phyloP scores from a whole-genome alignment of 92 coral and sea anemone species.

The Palythoa caribaeorum region DNA sequence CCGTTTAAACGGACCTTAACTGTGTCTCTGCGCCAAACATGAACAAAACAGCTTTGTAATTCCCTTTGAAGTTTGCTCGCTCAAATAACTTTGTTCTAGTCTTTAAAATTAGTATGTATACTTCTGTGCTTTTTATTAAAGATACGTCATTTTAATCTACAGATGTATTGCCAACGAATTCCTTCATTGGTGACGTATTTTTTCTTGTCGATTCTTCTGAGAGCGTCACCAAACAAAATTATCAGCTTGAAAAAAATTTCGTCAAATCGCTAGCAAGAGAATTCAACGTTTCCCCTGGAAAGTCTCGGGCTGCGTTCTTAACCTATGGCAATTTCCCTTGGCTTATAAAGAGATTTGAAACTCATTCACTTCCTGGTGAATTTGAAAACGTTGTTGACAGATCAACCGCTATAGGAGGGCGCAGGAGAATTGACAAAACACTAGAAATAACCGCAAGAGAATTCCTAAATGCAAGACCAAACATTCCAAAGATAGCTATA shows the following conservation, averaged over 20 bases:
- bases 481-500: conserved; percentile 70
- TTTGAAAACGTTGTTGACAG: conserved; percentile 70
- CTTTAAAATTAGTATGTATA: too few relatives aligned
- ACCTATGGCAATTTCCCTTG: conserved; percentile 67
- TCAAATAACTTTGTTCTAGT: too few relatives aligned
- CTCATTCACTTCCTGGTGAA: conserved; percentile 50
- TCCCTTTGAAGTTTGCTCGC: too few relatives aligned
- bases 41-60: too few relatives aligned
- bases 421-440: conserved; percentile 77
- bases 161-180: conserved; percentile 5
- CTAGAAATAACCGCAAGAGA: conserved; percentile 62
- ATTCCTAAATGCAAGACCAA: conserved; percentile 65
- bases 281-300: conserved; percentile 66
- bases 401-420: conserved; percentile 64
- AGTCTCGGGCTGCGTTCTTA: conserved; percentile 73
- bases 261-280: conserved; percentile 68
- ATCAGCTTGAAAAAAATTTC: conserved; percentile 71
- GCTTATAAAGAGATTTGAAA: conserved; percentile 57
- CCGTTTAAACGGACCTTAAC: too few relatives aligned
- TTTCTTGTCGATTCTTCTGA: conserved; percentile 77
- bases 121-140: neutral
- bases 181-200: conserved; percentile 68
- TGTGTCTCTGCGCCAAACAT: too few relatives aligned
- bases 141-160: neutral
- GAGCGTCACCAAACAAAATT: conserved; percentile 52